Evolutionary conservation across 1,140 invertebrate species (phyloP), one percentile per base, ranked within the genome.

Genomic region (Pogonomyrmex barbatus): DNA sequence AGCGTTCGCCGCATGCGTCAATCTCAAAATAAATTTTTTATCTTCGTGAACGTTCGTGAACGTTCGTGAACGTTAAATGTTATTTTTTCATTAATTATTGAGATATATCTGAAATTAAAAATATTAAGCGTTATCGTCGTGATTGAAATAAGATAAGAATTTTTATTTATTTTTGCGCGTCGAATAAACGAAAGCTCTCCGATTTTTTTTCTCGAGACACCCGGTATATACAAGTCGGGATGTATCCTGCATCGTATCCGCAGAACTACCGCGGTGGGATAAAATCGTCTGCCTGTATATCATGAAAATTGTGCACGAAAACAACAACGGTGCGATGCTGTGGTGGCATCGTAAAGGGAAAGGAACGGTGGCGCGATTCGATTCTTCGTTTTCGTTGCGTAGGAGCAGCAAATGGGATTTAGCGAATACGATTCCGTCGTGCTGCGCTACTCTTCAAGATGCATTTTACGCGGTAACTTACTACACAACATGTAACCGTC

Each of bases 301-400:
- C 78, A 88, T 47, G 79, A 87, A 88, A 88, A 87, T 87, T 87
- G 70, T 63, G 45, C 85, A 52, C 65, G 75, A 42, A 68, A 87
- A 77, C 56, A 82, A 76, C 62, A 70, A 84, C 65, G 42, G 60
- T 14, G 45, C 42, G 52, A 58, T 47, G 52, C 33, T 47, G 14
- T 50, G 30, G 54, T 71, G 50, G 54, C 75, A 33, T 62, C 45
- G 58, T 68, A 75, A 77, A 71, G 50, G 52, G 52, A 71, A 58
- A 58, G 60, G 67, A 83, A 67, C 36, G 58, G 5, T 56, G 24
- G 42, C 62, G 58, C 62, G 70, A 67, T 67, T 85, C 82, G 82
- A 78, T 76, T 67, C 73, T 78, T 85, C 82, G 82, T 77, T 85
- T 85, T 54, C 73, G 47, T 85, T 77, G 58, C 73, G 73, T 85